These are phyloP conservation scores for Anthrax anthrax DNA, from an alignment of 2,888 invertebrate species.

Conservation along the genomic window DNA sequence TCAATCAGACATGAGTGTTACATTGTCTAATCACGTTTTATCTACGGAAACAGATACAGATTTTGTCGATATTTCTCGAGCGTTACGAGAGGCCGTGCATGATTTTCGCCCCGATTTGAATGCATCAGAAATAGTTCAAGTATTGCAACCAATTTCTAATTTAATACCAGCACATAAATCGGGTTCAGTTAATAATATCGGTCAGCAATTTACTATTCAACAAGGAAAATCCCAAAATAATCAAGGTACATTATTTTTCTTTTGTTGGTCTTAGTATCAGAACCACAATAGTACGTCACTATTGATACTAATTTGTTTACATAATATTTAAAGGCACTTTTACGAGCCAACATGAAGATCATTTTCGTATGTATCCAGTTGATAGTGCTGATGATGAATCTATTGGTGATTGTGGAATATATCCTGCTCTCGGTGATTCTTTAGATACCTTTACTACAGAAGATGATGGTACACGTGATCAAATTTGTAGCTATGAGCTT, in stretches of 20 bases:
- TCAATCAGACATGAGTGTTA: slow-evolving; percentile 14
- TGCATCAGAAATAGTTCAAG: slow-evolving; percentile 28
- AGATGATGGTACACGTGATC: slow-evolving; percentile 25
- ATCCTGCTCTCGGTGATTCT: slow-evolving; percentile 24
- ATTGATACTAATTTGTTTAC: too few relatives aligned
- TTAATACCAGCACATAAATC: slow-evolving; percentile 19
- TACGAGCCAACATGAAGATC: slow-evolving; percentile 18
- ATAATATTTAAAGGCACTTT: too few relatives aligned
- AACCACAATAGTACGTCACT: too few relatives aligned
- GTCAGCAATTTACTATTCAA: slow-evolving; percentile 23
- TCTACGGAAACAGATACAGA: slow-evolving; percentile 18
- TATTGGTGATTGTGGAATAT: slow-evolving; percentile 22
- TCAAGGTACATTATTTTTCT: slow-evolving; percentile 4
- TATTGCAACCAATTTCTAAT: slow-evolving; percentile 25
- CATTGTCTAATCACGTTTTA: neutral
- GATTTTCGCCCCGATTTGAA: slow-evolving; percentile 30
- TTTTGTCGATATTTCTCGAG: slow-evolving; percentile 24
- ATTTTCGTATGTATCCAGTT: slow-evolving; percentile 19
- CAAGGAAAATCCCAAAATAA: slow-evolving; percentile 12
- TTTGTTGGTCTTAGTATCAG: neutral
- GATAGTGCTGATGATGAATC: slow-evolving; percentile 19
- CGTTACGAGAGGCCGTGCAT: slow-evolving; percentile 20
- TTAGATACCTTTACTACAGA: slow-evolving; percentile 27
- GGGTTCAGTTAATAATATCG: slow-evolving; percentile 20
- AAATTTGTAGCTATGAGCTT: slow-evolving; percentile 21